Base-by-base conservation (phyloP, 2,888 invertebrate genomes). In the Chrysolina haemoptera region DNA sequence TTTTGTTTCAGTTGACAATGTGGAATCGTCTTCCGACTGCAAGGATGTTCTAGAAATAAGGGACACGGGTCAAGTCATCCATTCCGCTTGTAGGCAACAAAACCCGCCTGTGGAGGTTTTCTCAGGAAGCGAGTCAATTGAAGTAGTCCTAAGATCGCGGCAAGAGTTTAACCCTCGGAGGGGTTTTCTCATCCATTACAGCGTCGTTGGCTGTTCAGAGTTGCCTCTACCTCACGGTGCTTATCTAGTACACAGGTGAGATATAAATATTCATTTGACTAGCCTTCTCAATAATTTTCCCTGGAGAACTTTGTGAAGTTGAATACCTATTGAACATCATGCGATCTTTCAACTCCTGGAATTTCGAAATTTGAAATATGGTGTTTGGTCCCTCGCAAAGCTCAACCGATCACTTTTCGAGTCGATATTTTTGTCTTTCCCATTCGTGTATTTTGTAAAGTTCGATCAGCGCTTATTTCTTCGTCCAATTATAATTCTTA, bases 131-230 rank as follows among this genome's bases (percentile, higher is more conserved):
- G 88, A 89, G 74, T 85, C 88, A 1, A 85, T 92, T 73, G 85
- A 88, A 76, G 81, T 89, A n/a, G 79, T 81, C n/a, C 73, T 84
- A 11, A 75, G 68, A 20, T 80, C 84, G 16, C 74, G 71, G 1
- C 76, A 81, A 41, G 55, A 62, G 27, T 76, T 84, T 59, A 84
- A 82, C 76, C 92, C 93, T 0, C 91, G 91, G 78, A 88, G 93
- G 82, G 93, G 93, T 1, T 89, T 93, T 71, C 85, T 93, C 20
- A 87, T 93, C 78, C 91, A 93, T 87, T 94, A 85, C 78, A 83
- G 83, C 50, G 94, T 92, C 84, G 86, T 93, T 73, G 94, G 93
- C 70, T 94, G 94, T 85, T 90, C 93, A 14, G 91, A 92, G 41
- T 89, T 91, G 43, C 82, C 88, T 82, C 88, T 92, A 83, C 94